A percentile compares a stretch with the other conserved stretches of the same genome.
phyloP scores from a whole-genome alignment of 1,140 invertebrate genomes.

The Heterodera carotae region DNA sequence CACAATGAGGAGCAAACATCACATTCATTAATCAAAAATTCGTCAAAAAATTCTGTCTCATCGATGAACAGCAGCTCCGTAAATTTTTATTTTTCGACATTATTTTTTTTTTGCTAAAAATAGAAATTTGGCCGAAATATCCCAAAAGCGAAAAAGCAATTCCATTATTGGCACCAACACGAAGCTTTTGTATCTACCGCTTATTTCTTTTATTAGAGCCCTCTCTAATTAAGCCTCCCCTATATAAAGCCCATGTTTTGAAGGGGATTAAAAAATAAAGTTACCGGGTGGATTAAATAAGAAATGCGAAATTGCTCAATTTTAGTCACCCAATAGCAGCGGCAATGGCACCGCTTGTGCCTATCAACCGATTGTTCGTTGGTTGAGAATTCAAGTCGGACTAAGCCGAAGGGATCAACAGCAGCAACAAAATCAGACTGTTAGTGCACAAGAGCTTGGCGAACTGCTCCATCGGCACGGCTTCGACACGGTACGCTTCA shows the following conservation, averaged over 20 bases:
- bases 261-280: no score
- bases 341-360: conserved; percentile 4
- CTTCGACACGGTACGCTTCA: neutral
- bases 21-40: neutral
- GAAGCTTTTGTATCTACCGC: no score
- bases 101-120: neutral
- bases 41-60: neutral
- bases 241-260: no score
- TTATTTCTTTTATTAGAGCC: no score
- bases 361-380: conserved; percentile 16
- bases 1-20: conserved; percentile 20
- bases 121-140: no score
- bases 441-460: neutral
- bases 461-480: conserved; percentile 8
- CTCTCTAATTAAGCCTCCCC: no score
- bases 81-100: neutral
- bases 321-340: conserved; percentile 8
- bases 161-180: no score
- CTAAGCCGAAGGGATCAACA: neutral
- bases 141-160: no score
- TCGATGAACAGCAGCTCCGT: neutral
- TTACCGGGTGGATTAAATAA: no score
- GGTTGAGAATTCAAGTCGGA: conserved; percentile 7
- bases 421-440: neutral
- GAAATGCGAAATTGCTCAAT: neutral